Base-by-base conservation (phyloP, 2,797 vertebrate genomes). In the Glossophaga mutica region DNA sequence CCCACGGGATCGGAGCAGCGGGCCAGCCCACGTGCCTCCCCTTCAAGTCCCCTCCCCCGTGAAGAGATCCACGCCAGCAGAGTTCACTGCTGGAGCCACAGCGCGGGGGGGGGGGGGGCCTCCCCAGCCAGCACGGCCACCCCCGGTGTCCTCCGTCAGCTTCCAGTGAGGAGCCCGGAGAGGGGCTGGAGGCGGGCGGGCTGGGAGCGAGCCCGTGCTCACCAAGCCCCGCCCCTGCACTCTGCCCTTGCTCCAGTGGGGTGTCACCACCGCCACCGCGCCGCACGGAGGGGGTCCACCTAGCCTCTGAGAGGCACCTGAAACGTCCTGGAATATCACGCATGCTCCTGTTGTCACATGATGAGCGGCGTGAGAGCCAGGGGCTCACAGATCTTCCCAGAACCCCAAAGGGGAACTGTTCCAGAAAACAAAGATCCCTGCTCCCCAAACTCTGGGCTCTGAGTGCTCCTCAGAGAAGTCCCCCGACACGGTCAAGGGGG, bases 191-290 rank as follows among this genome's bases (percentile, higher is more conserved):
- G 7, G 42, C 29, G 14, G 57, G 9, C 4, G 0, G 26, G 22
- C 29, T 32, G 78, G 6, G 2, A 32, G 15, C 57, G 57, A 67
- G 68, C 32, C 37, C 8, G 0, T 7, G 12, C 16, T 62, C 62
- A 12, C 39, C n/a, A 3, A 39, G 81, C 44, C 12, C 57, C 9
- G 0, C 0, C 3, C 26, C 34, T 26, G 50, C 22, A 11, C 9
- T 0, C 48, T 21, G 46, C 22, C 15, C 62, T 14, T 15, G 18
- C n/a, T 18, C 29, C 1, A 39, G 0, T 19, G 29, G 11, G 37
- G 37, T 29, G 46, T 18, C 29, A 7, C 26, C 39, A 12, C 82
- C 11, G 1, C 55, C 22, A 50, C 42, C 3, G 2, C 0, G 0
- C 24, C 42, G 6, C 4, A 19, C 0, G 9, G 3, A 2, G 26